These are phyloP conservation scores for Gymnosoma rotundatum DNA, from an alignment of 2,888 invertebrate genomes.

Conservation along the genomic window DNA sequence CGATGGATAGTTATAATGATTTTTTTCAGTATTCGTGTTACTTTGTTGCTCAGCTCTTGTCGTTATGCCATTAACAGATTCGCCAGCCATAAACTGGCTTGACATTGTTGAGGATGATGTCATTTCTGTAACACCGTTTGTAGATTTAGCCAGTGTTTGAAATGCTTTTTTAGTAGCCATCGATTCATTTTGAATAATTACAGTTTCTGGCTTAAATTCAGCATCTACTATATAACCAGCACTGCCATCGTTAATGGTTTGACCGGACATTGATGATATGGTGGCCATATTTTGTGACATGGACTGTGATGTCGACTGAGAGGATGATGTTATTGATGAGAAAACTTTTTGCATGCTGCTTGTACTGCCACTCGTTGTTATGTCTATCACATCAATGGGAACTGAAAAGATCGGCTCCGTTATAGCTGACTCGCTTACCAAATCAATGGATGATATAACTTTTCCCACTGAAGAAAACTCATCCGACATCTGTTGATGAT, in stretches of 20 bases:
- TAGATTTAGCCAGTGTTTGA: slow-evolving; percentile 62
- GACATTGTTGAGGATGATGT: slow-evolving; percentile 76
- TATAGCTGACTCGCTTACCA: slow-evolving; percentile 77
- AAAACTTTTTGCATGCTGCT: slow-evolving; percentile 74
- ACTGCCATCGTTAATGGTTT: slow-evolving; percentile 62
- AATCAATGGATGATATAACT: slow-evolving; percentile 79
- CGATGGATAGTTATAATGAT: slow-evolving; percentile 48
- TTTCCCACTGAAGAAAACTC: slow-evolving; percentile 74
- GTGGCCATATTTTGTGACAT: slow-evolving; percentile 72
- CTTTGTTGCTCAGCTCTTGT: slow-evolving; percentile 69
- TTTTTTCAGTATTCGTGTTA: slow-evolving; percentile 63
- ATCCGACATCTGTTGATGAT: slow-evolving; percentile 72
- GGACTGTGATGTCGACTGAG: slow-evolving; percentile 62
- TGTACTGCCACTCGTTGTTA: slow-evolving; percentile 70
- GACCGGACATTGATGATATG: slow-evolving; percentile 49
- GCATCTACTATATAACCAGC: slow-evolving; percentile 59
- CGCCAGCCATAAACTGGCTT: slow-evolving; percentile 66
- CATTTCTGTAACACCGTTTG: slow-evolving; percentile 76
- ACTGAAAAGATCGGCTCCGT: slow-evolving; percentile 79
- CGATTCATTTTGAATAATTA: slow-evolving; percentile 63
- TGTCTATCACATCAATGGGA: slow-evolving; percentile 79
- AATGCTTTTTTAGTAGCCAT: slow-evolving; percentile 57
- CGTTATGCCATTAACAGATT: slow-evolving; percentile 63
- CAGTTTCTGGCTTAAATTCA: slow-evolving; percentile 66
- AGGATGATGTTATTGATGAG: slow-evolving; percentile 63